Conservation (phyloP, 2,797 vertebrate genomes). For the Parauchenoglanis ngamensis region DNA sequence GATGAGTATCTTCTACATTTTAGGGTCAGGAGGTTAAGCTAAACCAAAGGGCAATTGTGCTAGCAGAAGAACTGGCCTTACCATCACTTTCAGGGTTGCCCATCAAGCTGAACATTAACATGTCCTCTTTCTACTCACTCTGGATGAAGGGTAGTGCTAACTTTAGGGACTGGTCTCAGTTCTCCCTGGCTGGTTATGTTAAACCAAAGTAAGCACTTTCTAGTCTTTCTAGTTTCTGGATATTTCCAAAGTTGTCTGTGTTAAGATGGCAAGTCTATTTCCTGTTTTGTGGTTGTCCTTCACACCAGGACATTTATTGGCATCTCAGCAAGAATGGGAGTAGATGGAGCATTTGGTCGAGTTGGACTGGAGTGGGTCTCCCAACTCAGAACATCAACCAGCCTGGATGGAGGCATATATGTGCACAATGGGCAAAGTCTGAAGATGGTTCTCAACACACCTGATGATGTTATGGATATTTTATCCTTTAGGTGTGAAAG, state of each 20-base stretch:
- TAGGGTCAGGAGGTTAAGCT: constrained; percentile 86
- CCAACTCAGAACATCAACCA: constrained; percentile 74
- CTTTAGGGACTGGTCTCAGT: constrained; percentile 78
- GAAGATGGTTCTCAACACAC: constrained; percentile 81
- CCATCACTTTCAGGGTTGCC: constrained; percentile 84
- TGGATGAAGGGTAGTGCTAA: constrained; percentile 76
- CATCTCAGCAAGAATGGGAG: constrained; percentile 80
- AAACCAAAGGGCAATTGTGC: constrained; percentile 75
- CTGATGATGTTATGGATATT: constrained; percentile 82
- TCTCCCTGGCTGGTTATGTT: constrained; percentile 80
- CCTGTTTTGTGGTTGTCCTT: neutral
- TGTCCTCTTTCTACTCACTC: constrained; percentile 77
- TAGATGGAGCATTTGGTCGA: constrained; percentile 74
- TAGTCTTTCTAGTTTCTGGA: neutral
- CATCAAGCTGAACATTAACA: constrained; percentile 77
- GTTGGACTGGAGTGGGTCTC: constrained; percentile 82
- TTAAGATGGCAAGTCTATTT: neutral
- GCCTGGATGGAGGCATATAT: constrained; percentile 82
- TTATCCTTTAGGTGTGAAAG: constrained; percentile 77
- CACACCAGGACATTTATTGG: constrained; percentile 74
- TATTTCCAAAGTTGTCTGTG: neutral
- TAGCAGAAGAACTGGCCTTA: constrained; percentile 77
- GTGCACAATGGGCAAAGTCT: constrained; percentile 81
- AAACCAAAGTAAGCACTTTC: constrained; percentile 78
- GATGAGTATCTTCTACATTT: neutral